Evolutionary conservation across 2,113 vertebrate genomes (phyloP).

Genomic region (Fulica atra): DNA sequence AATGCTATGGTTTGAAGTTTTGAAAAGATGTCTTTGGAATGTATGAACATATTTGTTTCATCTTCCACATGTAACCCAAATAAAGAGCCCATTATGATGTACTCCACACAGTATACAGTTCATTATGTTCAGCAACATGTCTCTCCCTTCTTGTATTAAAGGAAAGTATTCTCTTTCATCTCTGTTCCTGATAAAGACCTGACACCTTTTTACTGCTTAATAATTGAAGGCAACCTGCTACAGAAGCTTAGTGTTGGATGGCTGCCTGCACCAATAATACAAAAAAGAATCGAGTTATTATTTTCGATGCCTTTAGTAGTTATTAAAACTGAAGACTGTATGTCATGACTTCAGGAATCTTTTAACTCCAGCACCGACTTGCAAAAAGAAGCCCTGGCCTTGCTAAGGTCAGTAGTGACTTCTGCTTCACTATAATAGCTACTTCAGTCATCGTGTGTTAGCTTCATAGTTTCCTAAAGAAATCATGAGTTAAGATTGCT

Average conservation of each 20-base stretch:
- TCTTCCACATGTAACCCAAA: conserved; percentile 58
- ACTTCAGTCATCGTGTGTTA: neutral
- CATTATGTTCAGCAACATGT: conserved; percentile 57
- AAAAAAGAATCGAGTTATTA: conserved; percentile 32
- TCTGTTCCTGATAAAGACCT: conserved; percentile 56
- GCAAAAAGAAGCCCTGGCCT: neutral
- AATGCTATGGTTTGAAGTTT: conserved; percentile 47
- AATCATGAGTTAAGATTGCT: neutral
- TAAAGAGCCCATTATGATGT: conserved; percentile 55
- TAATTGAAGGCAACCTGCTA: conserved; percentile 64
- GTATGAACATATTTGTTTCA: conserved; percentile 63
- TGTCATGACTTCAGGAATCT: conserved; percentile 7
- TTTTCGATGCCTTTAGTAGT: conserved; percentile 50
- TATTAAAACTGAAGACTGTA: conserved; percentile 10
- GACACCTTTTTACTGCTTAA: conserved; percentile 63
- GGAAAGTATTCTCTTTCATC: conserved; percentile 67
- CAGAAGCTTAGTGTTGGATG: conserved; percentile 41
- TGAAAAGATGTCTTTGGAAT: conserved; percentile 35
- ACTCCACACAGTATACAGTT: conserved; percentile 34
- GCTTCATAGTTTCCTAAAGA: neutral
- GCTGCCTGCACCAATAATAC: conserved; percentile 44
- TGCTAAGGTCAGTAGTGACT: neutral
- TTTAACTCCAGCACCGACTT: conserved; percentile 1
- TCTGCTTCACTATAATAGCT: neutral
- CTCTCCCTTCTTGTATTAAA: conserved; percentile 50